Evolutionary conservation across 2,797 vertebrate genomes (phyloP).

Genomic region (Cyclura pinguis): DNA sequence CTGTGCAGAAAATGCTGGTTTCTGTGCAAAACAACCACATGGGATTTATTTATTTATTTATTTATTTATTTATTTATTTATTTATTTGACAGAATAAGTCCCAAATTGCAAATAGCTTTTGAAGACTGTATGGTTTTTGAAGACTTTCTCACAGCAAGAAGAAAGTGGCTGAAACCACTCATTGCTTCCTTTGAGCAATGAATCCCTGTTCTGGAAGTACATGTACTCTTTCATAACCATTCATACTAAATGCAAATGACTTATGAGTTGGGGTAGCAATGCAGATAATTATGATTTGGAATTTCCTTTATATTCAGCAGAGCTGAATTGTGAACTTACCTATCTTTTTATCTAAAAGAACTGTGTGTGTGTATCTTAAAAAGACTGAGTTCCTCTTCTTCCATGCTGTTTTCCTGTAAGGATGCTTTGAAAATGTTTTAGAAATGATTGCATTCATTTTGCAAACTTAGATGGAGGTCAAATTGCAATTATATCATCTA

Average conservation of each 20-base stretch:
- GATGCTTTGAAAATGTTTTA: constrained; percentile 3
- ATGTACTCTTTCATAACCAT: not conserved
- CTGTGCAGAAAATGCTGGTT: too few species aligned
- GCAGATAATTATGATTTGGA: constrained; percentile 5
- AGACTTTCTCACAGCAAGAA: too few species aligned
- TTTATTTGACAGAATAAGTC: too few species aligned
- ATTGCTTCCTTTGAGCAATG: too few species aligned
- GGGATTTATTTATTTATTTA: too few species aligned
- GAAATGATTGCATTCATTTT: constrained; percentile 8
- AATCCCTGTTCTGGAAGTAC: not conserved
- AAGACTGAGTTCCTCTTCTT: not conserved
- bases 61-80: too few species aligned
- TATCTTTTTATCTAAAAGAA: not conserved
- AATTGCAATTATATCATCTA: not conserved
- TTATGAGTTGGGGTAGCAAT: not conserved
- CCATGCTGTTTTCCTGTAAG: not conserved
- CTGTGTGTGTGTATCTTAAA: not conserved
- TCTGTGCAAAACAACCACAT: too few species aligned
- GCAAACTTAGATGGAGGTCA: not conserved
- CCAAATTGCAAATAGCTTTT: too few species aligned
- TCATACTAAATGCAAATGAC: not conserved
- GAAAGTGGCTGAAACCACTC: too few species aligned
- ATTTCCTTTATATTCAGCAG: constrained; percentile 8
- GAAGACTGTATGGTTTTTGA: too few species aligned
- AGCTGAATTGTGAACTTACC: not conserved